Evolutionary conservation across 2,797 vertebrate genomes (phyloP).

Genomic region (Buceros bicornis): DNA sequence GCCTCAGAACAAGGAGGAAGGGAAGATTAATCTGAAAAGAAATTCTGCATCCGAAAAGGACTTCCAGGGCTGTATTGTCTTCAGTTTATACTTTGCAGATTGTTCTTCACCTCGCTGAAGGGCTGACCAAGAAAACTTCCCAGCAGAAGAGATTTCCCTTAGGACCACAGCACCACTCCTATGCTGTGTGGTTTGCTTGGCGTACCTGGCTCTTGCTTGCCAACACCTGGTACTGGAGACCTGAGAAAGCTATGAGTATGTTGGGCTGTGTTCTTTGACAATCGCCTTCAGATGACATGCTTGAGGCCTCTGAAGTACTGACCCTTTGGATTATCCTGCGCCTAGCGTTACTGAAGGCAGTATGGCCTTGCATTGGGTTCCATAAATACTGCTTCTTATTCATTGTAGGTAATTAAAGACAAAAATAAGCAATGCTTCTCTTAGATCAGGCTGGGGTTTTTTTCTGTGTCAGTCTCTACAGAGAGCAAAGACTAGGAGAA

Average conservation of each 20-base stretch:
- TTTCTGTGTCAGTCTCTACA: background rate
- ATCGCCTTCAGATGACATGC: background rate
- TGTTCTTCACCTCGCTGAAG: background rate
- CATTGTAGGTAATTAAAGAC: background rate
- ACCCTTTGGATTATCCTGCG: background rate
- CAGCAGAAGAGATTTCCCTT: background rate
- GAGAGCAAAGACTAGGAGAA: background rate
- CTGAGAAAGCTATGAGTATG: background rate
- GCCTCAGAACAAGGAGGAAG: slow-evolving; percentile 27
- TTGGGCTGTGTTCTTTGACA: background rate
- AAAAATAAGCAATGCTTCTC: background rate
- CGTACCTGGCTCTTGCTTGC: background rate
- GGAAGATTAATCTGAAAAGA: slow-evolving; percentile 52
- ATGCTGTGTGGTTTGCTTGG: background rate
- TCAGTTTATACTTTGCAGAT: background rate
- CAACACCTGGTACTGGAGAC: background rate
- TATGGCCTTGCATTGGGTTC: background rate
- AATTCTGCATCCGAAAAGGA: slow-evolving; percentile 2
- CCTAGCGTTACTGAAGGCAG: background rate
- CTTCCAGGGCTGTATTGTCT: background rate
- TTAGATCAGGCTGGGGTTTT: background rate
- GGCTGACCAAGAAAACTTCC: background rate
- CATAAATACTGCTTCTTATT: background rate
- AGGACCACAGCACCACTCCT: background rate
- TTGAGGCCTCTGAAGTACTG: background rate